These are phyloP conservation scores for Acomys russatus DNA, from an alignment of 2,797 vertebrate species.

Conservation along the genomic window DNA sequence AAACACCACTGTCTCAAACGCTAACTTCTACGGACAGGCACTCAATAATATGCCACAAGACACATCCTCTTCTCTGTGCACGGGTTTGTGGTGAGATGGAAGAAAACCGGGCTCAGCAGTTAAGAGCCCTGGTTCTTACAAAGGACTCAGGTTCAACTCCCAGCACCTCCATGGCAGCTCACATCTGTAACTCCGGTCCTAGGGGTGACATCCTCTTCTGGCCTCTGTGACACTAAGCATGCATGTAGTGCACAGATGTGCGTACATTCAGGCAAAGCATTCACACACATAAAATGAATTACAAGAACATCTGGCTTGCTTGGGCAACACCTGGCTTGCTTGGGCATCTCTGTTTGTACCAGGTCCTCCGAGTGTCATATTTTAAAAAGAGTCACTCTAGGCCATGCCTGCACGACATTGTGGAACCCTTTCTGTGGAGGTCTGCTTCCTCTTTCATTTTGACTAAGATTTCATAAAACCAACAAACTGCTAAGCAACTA, in stretches of 20 bases:
- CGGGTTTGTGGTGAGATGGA: background rate
- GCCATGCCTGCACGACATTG: background rate
- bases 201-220: background rate
- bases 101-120: background rate
- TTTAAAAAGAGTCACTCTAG: background rate
- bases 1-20: background rate
- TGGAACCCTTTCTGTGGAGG: background rate
- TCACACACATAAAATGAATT: background rate
- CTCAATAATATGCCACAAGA: background rate
- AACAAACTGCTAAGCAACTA: conserved; percentile 16
- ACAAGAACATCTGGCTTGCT: background rate
- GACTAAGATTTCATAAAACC: background rate
- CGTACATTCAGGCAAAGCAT: background rate
- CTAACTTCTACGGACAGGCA: background rate
- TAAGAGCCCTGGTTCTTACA: background rate
- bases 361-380: background rate
- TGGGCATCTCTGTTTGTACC: background rate
- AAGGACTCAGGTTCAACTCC: background rate
- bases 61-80: background rate
- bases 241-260: background rate
- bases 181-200: too few species aligned
- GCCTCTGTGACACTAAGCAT: too few species aligned
- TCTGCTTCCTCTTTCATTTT: background rate
- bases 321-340: background rate
- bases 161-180: background rate